Evolutionary conservation across 2,888 invertebrate species (phyloP), one percentile per base, ranked within the genome.

Genomic region (Plebejus melissa): DNA sequence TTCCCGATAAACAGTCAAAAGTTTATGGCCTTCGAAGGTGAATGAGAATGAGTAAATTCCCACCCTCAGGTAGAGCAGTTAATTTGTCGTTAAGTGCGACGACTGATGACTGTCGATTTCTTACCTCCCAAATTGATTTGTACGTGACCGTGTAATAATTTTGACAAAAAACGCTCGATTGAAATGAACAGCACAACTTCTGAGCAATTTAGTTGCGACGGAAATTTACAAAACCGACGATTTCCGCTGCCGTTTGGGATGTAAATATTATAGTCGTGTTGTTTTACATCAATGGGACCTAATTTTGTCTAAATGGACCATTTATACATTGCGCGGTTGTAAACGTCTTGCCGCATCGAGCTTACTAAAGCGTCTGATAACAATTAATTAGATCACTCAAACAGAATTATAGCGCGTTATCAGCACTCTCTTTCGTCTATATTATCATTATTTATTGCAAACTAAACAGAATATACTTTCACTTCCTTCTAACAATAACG

Each of bases 321-420:
- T 72, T 54, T 54, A 79, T 79, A 78, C 78, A 76, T 72, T 50
- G 22, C 71, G 50, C 54, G 77, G 75, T 78, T 76, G 76, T 79
- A 78, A 80, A 78, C 77, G 79, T 78, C 75, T 77, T 76, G 77
- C 78, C 79, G 81, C 80, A 81, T 75, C 76, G 78, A 81, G 82
- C 83, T 86, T 85, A 85, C 83, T 83, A 84, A 81, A 81, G 82
- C 79, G 78, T 80, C 80, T 86, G 88, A 88, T 89, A 88, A 87
- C 82, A 78, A 77, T 78, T 86, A 86, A 83, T 84, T 82, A 86
- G 84, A 82, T 86, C 83, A 81, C 81, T 79, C 76, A 78, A 78
- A 77, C 76, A 77, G 76, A 70, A 74, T 78, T 72, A 72, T 72
- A 54, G 72, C 50, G 54, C 32, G 50, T 72, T 72, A 72, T 72